Evolutionary conservation across 1,140 invertebrate species (phyloP).

Genomic region (Nasonia longicornis): DNA sequence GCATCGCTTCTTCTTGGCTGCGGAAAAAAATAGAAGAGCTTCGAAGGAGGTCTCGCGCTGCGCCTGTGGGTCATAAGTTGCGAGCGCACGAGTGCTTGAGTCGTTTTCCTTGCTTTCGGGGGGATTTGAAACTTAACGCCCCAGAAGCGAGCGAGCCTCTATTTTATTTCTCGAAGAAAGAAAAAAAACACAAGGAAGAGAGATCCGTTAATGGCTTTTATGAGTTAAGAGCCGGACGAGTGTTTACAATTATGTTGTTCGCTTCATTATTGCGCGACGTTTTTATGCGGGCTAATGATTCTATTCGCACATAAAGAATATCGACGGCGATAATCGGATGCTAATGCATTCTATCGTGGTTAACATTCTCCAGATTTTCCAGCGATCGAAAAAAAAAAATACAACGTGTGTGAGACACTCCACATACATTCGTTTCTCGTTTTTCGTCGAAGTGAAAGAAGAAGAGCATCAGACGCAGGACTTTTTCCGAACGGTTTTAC

Average conservation of each 20-base stretch:
- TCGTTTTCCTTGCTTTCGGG: slow-evolving; percentile 29
- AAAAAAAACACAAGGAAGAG: too few species aligned
- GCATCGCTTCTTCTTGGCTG: background rate
- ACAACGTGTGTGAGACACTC: background rate
- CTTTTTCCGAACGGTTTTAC: background rate
- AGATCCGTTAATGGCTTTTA: background rate
- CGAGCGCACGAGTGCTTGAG: slow-evolving; percentile 1
- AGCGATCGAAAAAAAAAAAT: too few species aligned
- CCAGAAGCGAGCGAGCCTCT: background rate
- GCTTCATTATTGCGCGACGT: background rate
- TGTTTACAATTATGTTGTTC: background rate
- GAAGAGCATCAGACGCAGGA: background rate
- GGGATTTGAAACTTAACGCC: slow-evolving; percentile 39
- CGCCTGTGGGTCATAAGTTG: slow-evolving; percentile 7
- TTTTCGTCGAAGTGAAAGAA: background rate
- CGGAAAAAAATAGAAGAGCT: background rate
- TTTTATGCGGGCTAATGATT: background rate
- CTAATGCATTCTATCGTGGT: background rate
- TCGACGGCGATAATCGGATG: background rate
- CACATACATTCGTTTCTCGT: slow-evolving; percentile 7
- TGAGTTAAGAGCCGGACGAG: background rate
- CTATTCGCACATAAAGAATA: background rate
- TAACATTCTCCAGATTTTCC: background rate
- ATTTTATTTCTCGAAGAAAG: background rate
- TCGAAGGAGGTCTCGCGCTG: background rate